These are phyloP conservation scores for Mormyrus iriodes DNA, from an alignment of 2,113 vertebrate genomes.

Conservation along the genomic window DNA sequence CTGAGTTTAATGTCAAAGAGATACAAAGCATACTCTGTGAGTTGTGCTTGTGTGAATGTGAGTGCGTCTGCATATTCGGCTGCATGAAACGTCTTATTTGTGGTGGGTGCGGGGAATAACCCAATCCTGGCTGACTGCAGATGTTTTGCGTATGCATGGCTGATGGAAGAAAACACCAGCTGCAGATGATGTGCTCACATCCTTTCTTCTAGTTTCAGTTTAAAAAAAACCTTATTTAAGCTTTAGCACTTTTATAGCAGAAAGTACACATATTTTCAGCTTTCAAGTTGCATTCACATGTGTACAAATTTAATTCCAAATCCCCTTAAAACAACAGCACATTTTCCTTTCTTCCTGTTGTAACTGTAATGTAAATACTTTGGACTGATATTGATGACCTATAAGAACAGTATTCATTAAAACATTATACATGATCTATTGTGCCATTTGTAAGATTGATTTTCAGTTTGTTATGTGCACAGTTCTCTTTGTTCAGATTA, in stretches of 20 bases:
- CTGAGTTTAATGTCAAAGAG: constrained; percentile 18
- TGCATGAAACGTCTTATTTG: neutral
- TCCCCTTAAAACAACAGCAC: neutral
- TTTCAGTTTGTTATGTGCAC: neutral
- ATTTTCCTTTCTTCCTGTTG: neutral
- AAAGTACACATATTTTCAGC: neutral
- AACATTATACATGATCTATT: neutral
- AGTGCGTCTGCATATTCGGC: neutral
- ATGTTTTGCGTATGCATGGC: neutral
- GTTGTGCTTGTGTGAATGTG: neutral
- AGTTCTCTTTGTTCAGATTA: constrained; percentile 2
- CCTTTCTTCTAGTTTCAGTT: neutral
- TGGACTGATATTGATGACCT: neutral
- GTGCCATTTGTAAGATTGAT: neutral
- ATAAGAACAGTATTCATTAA: neutral
- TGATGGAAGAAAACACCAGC: neutral
- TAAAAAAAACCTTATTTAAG: neutral
- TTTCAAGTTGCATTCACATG: neutral
- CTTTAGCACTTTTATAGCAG: neutral
- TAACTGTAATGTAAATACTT: neutral
- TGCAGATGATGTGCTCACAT: neutral
- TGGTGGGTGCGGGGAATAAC: neutral
- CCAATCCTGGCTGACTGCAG: neutral
- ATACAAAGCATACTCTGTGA: constrained; percentile 29
- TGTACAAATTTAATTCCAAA: neutral